A percentile compares a stretch with the other conserved stretches of the same genome.
Conservation (phyloP, 2,888 invertebrate genomes). For the Aporophyla lueneburgensis region DNA sequence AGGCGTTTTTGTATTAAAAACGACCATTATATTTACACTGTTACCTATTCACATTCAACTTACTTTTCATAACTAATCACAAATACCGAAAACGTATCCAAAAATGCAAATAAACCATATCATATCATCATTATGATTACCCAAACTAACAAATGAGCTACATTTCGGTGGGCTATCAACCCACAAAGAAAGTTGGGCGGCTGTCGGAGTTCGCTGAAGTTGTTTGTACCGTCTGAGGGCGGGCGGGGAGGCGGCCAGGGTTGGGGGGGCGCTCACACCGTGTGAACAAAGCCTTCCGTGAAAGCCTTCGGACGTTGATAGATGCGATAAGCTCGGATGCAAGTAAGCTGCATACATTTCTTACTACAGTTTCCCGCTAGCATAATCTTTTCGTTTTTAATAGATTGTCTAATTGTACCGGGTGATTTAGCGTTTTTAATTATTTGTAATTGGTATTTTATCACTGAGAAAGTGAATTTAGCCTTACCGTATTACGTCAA, state of each 20-base stretch:
- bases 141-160: constrained; percentile 72
- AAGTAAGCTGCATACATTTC: constrained; percentile 90
- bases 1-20: not conserved
- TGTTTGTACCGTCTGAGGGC: constrained; percentile 83
- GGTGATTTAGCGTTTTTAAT: constrained; percentile 33
- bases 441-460: not conserved
- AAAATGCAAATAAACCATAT: not conserved
- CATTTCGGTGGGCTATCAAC: constrained; percentile 81
- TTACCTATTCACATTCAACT: not conserved
- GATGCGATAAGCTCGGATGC: constrained; percentile 90
- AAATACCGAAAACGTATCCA: not conserved
- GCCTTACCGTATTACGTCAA: not conserved
- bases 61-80: not conserved
- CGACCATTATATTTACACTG: not conserved
- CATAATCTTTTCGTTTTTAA: constrained; percentile 75
- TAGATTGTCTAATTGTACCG: constrained; percentile 65
- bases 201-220: constrained; percentile 82
- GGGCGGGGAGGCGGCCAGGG: constrained; percentile 72
- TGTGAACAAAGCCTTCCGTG: constrained; percentile 89
- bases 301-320: constrained; percentile 87
- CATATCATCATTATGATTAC: constrained; percentile 62
- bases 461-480: not conserved
- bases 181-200: constrained; percentile 85
- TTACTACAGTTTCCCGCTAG: constrained; percentile 82
- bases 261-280: constrained; percentile 73